These are phyloP conservation scores for Bujurquina vittata DNA, from an alignment of 2,113 vertebrate genomes.

Conservation along the genomic window DNA sequence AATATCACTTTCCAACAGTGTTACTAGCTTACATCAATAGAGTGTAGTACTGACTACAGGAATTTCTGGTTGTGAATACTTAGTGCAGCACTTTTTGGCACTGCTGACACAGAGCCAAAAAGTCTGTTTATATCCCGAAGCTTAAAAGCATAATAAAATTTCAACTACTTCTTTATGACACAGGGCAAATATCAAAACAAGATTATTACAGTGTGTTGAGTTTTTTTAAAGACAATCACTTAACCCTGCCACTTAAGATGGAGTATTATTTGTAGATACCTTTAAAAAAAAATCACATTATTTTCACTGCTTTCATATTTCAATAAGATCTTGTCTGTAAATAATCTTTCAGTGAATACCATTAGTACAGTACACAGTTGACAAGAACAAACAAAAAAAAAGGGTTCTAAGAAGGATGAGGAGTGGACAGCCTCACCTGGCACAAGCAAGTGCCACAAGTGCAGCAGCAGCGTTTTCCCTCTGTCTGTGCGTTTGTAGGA, in stretches of 20 bases:
- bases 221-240: background rate
- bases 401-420: background rate
- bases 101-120: background rate
- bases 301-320: background rate
- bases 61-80: background rate
- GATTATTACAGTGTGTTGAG: background rate
- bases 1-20: background rate
- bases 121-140: background rate
- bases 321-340: background rate
- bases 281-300: background rate
- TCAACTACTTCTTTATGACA: background rate
- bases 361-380: background rate
- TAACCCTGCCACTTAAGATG: background rate
- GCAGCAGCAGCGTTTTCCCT: conserved; percentile 97
- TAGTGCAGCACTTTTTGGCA: background rate
- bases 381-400: background rate
- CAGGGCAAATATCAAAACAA: background rate
- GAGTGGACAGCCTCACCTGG: conserved; percentile 84
- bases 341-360: background rate
- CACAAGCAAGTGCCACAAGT: conserved; percentile 95
- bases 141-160: background rate
- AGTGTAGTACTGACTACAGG: background rate
- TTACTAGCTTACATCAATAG: background rate
- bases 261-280: background rate
- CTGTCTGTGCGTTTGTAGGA: conserved; percentile 85